Conservation (phyloP, 1,140 invertebrate genomes). For the Formica selysi region DNA sequence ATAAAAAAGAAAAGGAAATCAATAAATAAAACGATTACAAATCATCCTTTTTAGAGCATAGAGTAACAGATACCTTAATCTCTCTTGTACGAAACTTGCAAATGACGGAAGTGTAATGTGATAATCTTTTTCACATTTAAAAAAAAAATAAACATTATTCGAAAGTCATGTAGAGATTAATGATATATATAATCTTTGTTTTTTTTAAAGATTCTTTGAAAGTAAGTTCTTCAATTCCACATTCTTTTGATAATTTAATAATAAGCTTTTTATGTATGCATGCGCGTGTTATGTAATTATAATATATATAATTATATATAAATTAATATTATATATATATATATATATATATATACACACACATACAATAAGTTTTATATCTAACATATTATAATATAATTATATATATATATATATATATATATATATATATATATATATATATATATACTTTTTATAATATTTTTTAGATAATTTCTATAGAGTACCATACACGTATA, state of each 20-base stretch:
- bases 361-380: too few relatives aligned
- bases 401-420: too few relatives aligned
- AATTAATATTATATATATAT: too few relatives aligned
- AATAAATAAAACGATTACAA: background rate
- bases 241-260: background rate
- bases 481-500: background rate
- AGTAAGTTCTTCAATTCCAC: background rate
- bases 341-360: too few relatives aligned
- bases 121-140: background rate
- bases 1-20: background rate
- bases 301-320: too few relatives aligned
- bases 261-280: too few relatives aligned
- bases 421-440: too few relatives aligned
- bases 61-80: too few relatives aligned
- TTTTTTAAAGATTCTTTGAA: background rate
- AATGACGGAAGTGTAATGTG: background rate
- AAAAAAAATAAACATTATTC: background rate
- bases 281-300: too few relatives aligned
- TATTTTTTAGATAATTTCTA: background rate
- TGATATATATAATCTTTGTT: background rate
- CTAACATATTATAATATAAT: too few relatives aligned
- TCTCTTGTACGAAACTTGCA: background rate
- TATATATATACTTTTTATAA: background rate
- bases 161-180: background rate
- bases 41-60: too few relatives aligned